These are phyloP conservation scores for Dicranocentrus wangi DNA, from an alignment of 2,888 invertebrate genomes.

Conservation along the genomic window DNA sequence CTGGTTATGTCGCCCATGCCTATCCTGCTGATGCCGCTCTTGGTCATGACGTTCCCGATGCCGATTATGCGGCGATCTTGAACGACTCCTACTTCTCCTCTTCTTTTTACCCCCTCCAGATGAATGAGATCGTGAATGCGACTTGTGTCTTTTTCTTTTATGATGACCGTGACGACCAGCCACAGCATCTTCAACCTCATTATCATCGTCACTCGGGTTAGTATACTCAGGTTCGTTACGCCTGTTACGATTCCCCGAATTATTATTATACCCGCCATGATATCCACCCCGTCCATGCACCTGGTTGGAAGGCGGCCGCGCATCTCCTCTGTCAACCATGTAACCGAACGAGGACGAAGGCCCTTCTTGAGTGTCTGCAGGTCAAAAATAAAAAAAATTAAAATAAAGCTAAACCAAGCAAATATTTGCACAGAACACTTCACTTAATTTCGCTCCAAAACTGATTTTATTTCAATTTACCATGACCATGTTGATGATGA, in stretches of 20 bases:
- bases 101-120: slow-evolving; percentile 20
- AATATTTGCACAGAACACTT: too few relatives aligned
- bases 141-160: slow-evolving; percentile 28
- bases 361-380: neutral
- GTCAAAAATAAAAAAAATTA: neutral
- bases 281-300: neutral
- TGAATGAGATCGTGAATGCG: neutral
- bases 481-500: neutral
- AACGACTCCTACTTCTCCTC: slow-evolving; percentile 14
- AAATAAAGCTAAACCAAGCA: too few relatives aligned
- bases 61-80: slow-evolving; percentile 29
- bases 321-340: neutral
- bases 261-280: neutral
- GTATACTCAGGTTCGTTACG: slow-evolving; percentile 13
- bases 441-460: too few relatives aligned
- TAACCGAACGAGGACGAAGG: neutral
- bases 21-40: neutral
- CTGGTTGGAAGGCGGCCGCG: neutral
- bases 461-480: too few relatives aligned
- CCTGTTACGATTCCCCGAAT: neutral
- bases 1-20: slow-evolving; percentile 21
- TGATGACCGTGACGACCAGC: neutral
- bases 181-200: slow-evolving; percentile 34
- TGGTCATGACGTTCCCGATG: slow-evolving; percentile 9
- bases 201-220: slow-evolving; percentile 32